These are phyloP conservation scores for Dascillus cervinus DNA, from an alignment of 2,888 invertebrate species.

Conservation along the genomic window DNA sequence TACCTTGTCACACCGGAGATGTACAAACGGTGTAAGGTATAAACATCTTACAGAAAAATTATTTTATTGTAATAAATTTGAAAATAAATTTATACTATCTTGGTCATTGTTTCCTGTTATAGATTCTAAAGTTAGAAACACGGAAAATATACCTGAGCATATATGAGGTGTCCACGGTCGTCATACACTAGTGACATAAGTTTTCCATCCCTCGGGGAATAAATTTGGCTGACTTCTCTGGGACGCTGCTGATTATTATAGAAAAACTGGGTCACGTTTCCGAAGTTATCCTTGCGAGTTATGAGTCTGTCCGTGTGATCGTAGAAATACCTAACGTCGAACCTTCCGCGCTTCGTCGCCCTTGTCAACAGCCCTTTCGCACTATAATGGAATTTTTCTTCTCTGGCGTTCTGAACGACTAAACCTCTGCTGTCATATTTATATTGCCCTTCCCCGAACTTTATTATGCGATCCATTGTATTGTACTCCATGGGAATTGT, in stretches of 20 bases:
- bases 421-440: constrained; percentile 85
- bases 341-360: constrained; percentile 79
- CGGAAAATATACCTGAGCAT: constrained; percentile 56
- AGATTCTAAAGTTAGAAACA: too few relatives aligned
- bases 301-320: constrained; percentile 84
- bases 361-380: constrained; percentile 82
- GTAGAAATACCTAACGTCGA: constrained; percentile 86
- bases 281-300: constrained; percentile 86
- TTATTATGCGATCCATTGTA: constrained; percentile 82
- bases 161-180: constrained; percentile 83
- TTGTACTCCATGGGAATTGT: constrained; percentile 92
- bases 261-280: constrained; percentile 93
- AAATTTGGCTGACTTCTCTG: constrained; percentile 84
- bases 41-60: too few relatives aligned
- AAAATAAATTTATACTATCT: too few relatives aligned
- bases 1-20: too few relatives aligned
- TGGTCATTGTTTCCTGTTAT: too few relatives aligned
- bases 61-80: too few relatives aligned
- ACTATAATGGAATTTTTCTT: constrained; percentile 90
- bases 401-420: constrained; percentile 85
- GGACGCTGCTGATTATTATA: constrained; percentile 83
- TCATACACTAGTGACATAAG: constrained; percentile 89
- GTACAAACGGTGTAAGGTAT: too few relatives aligned
- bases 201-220: constrained; percentile 87
- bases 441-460: constrained; percentile 86